Percentiles rank a stretch among this genome's conserved stretches.
Evolutionary conservation across 1,140 invertebrate species (phyloP).

Genomic region (Polyergus mexicanus): DNA sequence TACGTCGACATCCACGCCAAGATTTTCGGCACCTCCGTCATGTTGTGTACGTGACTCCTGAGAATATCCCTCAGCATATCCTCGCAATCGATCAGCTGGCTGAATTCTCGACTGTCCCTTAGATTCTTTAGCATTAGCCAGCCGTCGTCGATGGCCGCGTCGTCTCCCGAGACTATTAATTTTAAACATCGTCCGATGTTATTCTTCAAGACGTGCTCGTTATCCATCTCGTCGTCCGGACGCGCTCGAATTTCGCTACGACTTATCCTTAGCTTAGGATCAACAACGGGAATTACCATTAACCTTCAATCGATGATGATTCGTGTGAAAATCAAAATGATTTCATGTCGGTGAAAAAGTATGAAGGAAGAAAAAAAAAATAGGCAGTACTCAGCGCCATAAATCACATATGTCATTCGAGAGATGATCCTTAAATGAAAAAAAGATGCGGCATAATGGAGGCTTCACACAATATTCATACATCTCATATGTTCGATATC

Average conservation of each 20-base stretch:
- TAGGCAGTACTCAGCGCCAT: conserved; percentile 12
- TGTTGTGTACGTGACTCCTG: conserved; percentile 67
- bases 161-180: conserved; percentile 70
- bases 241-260: not conserved
- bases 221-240: conserved; percentile 53
- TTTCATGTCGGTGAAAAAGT: conserved; percentile 50
- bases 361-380: conserved; percentile 49
- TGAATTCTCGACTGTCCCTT: conserved; percentile 45
- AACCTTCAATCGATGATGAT: conserved; percentile 71
- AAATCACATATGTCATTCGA: conserved; percentile 15
- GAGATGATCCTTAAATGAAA: not conserved
- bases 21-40: conserved; percentile 72
- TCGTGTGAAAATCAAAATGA: conserved; percentile 71
- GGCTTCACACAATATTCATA: no score
- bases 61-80: conserved; percentile 59
- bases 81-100: conserved; percentile 45
- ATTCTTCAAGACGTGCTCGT: conserved; percentile 51
- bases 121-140: conserved; percentile 75
- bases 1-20: conserved; percentile 77
- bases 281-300: conserved; percentile 48
- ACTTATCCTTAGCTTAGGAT: conserved; percentile 14
- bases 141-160: conserved; percentile 67
- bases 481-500: not conserved
- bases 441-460: not conserved
- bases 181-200: conserved; percentile 65